Percentiles rank a stretch among this genome's conserved stretches.
Conservation (phyloP, 2,113 vertebrate species). For the Phalacrocorax brasilianus region DNA sequence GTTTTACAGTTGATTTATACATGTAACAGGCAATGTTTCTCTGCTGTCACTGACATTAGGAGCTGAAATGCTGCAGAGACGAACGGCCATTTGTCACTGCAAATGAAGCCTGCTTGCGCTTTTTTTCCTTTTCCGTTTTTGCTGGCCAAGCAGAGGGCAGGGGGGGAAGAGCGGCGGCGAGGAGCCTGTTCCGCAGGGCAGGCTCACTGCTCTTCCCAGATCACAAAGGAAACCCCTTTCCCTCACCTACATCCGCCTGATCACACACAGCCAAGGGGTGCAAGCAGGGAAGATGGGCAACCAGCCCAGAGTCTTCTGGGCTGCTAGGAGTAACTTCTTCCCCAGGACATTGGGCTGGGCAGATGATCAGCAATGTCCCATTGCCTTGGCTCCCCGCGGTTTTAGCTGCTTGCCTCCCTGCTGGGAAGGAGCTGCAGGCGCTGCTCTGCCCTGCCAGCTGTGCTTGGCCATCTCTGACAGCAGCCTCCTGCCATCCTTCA, state of each 20-base stretch:
- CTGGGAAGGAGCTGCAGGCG: neutral
- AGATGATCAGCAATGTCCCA: neutral
- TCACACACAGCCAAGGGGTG: neutral
- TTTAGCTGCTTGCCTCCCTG: neutral
- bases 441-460: neutral
- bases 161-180: neutral
- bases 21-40: slow-evolving; percentile 42
- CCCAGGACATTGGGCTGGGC: rapidly evolving
- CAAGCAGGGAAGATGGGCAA: neutral
- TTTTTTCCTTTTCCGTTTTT: neutral
- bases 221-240: neutral
- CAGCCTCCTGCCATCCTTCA: neutral
- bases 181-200: neutral
- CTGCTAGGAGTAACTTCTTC: neutral
- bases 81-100: slow-evolving; percentile 7
- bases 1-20: slow-evolving; percentile 48
- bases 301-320: neutral
- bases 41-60: slow-evolving; percentile 12
- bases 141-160: neutral
- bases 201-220: neutral
- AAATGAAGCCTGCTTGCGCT: slow-evolving; percentile 22
- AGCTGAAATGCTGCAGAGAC: slow-evolving; percentile 25
- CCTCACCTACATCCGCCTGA: rapidly evolving
- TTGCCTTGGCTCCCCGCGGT: rapidly evolving
- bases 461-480: neutral